Conservation (phyloP, 2,797 vertebrate genomes). For the Phrynocephalus guinanensis region DNA sequence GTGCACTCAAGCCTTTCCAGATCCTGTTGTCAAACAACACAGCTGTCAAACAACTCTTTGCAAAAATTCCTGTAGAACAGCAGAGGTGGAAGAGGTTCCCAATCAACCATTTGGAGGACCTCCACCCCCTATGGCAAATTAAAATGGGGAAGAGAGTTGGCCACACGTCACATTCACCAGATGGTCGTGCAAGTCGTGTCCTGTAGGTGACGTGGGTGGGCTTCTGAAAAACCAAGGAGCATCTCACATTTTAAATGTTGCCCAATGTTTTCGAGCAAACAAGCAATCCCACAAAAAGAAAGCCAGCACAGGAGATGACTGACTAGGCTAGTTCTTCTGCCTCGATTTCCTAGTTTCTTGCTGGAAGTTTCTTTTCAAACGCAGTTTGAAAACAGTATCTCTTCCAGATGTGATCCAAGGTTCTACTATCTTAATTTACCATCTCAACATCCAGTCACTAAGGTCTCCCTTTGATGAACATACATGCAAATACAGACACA, state of each 20-base stretch:
- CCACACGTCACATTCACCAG: background rate
- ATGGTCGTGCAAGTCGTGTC: too few species aligned
- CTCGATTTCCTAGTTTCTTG: background rate
- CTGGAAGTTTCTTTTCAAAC: background rate
- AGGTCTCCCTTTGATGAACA: background rate
- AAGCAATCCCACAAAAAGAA: background rate
- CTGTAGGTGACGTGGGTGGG: background rate
- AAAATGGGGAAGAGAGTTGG: background rate
- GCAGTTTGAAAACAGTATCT: background rate
- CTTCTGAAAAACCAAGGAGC: background rate
- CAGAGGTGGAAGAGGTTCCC: background rate
- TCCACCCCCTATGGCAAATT: background rate
- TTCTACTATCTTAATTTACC: background rate
- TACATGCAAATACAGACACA: background rate
- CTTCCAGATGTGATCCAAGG: background rate
- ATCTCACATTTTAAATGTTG: background rate
- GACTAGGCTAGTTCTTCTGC: too few species aligned
- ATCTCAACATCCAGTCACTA: background rate
- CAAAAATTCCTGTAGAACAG: background rate
- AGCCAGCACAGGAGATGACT: background rate
- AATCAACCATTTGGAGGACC: too few species aligned
- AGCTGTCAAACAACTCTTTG: background rate
- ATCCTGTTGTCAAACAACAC: too few species aligned
- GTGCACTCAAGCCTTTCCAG: too few species aligned
- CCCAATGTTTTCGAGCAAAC: background rate